A percentile compares a stretch with the other conserved stretches of the same genome.
Conservation (phyloP, 1,140 invertebrate genomes). For the Contarinia nasturtii region DNA sequence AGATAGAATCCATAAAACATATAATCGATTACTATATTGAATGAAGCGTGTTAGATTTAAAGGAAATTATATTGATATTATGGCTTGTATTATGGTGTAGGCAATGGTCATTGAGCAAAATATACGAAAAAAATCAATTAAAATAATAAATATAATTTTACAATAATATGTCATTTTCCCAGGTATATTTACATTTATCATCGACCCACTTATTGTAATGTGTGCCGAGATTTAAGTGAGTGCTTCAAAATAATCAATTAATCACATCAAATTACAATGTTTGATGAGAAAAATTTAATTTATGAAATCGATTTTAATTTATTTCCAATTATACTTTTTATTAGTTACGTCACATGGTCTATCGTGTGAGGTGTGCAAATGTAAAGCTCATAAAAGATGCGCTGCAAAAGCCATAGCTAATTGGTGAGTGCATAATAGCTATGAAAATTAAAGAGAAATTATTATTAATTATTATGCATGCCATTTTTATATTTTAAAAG, state of each 20-base stretch:
- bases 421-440: slow-evolving; percentile 27
- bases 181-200: slow-evolving; percentile 16
- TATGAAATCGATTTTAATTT: too few species aligned
- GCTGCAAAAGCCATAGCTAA: slow-evolving; percentile 78
- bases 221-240: slow-evolving; percentile 51
- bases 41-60: too few species aligned
- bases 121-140: not conserved
- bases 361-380: slow-evolving; percentile 93
- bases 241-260: too few species aligned
- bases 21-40: too few species aligned
- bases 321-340: slow-evolving; percentile 44
- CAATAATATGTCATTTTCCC: not conserved
- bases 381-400: slow-evolving; percentile 88
- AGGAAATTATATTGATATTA: too few species aligned
- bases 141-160: not conserved
- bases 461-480: too few species aligned
- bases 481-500: slow-evolving; percentile 6
- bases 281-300: too few species aligned
- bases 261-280: too few species aligned
- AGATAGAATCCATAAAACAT: too few species aligned
- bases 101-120: too few species aligned
- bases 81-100: too few species aligned
- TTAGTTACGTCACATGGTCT: slow-evolving; percentile 79
- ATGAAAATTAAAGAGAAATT: too few species aligned
- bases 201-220: slow-evolving; percentile 89